Percentiles rank a stretch among this genome's conserved stretches.
Evolutionary conservation across 1,140 invertebrate species (phyloP).

Genomic region (Cotesia glomerata): DNA sequence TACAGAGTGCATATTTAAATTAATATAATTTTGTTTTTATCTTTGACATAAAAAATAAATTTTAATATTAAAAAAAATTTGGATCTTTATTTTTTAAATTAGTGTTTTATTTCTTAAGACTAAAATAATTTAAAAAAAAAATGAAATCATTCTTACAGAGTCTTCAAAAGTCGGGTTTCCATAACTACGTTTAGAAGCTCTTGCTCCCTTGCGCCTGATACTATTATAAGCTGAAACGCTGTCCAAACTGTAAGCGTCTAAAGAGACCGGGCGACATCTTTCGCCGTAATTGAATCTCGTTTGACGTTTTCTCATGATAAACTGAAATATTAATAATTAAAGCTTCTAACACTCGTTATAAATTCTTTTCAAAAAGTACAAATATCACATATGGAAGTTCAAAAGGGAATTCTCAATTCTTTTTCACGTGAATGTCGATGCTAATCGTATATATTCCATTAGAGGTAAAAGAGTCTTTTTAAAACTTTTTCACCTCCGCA

Average conservation of each 20-base stretch:
- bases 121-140: slow-evolving; percentile 17
- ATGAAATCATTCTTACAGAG: slow-evolving; percentile 67
- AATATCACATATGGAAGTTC: background rate
- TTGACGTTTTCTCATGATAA: slow-evolving; percentile 76
- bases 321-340: slow-evolving; percentile 55
- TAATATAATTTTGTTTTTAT: no score
- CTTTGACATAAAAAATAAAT: no score
- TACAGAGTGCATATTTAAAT: no score
- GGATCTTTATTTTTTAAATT: no score
- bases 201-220: slow-evolving; percentile 73
- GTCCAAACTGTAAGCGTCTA: slow-evolving; percentile 88
- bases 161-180: slow-evolving; percentile 93
- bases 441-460: no score
- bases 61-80: no score
- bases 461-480: background rate
- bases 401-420: background rate
- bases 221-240: slow-evolving; percentile 85
- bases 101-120: no score
- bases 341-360: background rate
- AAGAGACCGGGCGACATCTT: slow-evolving; percentile 82
- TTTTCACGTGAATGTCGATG: no score
- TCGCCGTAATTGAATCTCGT: slow-evolving; percentile 76
- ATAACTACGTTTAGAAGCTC: slow-evolving; percentile 87
- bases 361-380: slow-evolving; percentile 14
- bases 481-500: background rate